Evolutionary conservation across 1,140 invertebrate genomes (phyloP).

Genomic region (Conopomorpha cramerella): DNA sequence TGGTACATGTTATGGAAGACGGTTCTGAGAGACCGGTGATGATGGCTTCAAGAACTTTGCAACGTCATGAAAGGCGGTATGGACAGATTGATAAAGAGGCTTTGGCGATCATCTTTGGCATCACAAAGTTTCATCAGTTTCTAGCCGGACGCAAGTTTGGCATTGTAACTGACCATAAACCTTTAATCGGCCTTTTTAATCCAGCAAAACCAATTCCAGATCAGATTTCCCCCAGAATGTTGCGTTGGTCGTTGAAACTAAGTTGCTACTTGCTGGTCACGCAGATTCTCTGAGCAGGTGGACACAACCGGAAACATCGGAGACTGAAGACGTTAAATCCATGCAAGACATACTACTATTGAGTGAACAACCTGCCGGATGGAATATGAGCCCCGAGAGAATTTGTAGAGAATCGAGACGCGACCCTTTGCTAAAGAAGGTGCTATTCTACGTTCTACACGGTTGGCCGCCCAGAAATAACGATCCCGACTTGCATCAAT

Average conservation of each 20-base stretch:
- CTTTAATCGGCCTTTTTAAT: no score
- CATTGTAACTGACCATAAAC: no score
- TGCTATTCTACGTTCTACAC: conserved; percentile 4
- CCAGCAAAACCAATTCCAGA: conserved; percentile 6
- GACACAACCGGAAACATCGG: not conserved
- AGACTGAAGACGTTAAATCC: not conserved
- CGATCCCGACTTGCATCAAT: conserved; percentile 3
- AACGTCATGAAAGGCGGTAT: no score
- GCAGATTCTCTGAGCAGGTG: conserved; percentile 5
- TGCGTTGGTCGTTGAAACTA: conserved; percentile 13
- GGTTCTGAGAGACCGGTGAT: no score
- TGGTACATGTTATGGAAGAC: no score
- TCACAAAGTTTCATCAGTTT: no score
- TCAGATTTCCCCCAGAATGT: conserved; percentile 12
- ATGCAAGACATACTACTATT: conserved; percentile 1
- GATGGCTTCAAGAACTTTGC: no score
- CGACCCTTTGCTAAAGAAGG: conserved; percentile 3
- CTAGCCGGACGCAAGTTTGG: no score
- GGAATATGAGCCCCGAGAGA: not conserved
- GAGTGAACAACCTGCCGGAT: not conserved
- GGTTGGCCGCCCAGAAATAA: conserved; percentile 1
- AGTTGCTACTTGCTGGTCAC: conserved; percentile 7
- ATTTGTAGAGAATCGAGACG: conserved; percentile 1
- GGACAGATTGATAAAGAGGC: no score
- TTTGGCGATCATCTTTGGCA: no score